These are phyloP conservation scores for Hirudinaria manillensis DNA, from an alignment of 2,888 invertebrate genomes.

Conservation along the genomic window DNA sequence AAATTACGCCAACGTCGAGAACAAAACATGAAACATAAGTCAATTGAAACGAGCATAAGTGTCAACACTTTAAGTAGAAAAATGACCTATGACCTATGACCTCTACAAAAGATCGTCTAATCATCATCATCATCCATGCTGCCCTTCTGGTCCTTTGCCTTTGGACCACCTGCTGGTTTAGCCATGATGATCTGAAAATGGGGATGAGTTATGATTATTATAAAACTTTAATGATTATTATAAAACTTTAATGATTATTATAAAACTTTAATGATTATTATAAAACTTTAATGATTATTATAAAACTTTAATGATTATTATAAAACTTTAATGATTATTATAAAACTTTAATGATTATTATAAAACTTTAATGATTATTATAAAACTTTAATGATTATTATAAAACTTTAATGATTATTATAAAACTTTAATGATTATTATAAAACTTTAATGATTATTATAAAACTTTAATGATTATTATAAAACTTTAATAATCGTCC, in stretches of 20 bases:
- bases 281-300: constrained; percentile 3
- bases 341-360: constrained; percentile 3
- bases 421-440: constrained; percentile 3
- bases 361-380: constrained; percentile 3
- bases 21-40: too few relatives aligned
- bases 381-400: constrained; percentile 3
- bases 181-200: constrained; percentile 79
- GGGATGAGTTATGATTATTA: background rate
- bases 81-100: too few relatives aligned
- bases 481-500: too few relatives aligned
- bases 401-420: constrained; percentile 3
- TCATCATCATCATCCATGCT: constrained; percentile 50
- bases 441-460: constrained; percentile 3
- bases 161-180: constrained; percentile 90
- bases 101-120: too few relatives aligned
- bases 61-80: too few relatives aligned
- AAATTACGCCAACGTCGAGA: too few relatives aligned
- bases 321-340: constrained; percentile 3
- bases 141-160: constrained; percentile 58
- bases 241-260: constrained; percentile 3
- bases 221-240: constrained; percentile 3
- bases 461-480: too few relatives aligned
- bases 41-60: too few relatives aligned
- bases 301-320: constrained; percentile 3
- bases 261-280: constrained; percentile 3